Evolutionary conservation across 2,797 vertebrate species (phyloP).

Genomic region (Microcaecilia unicolor): DNA sequence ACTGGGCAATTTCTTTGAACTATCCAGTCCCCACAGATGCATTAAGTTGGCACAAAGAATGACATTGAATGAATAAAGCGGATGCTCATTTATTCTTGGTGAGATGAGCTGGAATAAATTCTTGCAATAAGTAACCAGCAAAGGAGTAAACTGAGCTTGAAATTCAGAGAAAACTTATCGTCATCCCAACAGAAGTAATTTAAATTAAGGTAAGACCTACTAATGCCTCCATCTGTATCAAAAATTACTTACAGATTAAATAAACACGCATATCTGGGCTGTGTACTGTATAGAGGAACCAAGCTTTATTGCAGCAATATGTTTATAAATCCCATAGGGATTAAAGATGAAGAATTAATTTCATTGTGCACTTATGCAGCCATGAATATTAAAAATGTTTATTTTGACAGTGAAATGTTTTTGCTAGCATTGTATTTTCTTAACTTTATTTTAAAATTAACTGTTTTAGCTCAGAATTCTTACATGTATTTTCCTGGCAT

Average conservation of each 20-base stretch:
- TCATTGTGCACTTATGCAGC: slow-evolving; percentile 36
- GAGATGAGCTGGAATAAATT: too few relatives aligned
- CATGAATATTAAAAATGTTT: slow-evolving; percentile 36
- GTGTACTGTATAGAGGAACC: slow-evolving; percentile 57
- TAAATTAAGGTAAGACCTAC: slow-evolving; percentile 54
- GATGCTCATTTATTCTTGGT: slow-evolving; percentile 19
- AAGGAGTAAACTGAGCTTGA: slow-evolving; percentile 41
- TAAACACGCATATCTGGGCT: slow-evolving; percentile 68
- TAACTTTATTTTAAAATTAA: slow-evolving; percentile 36
- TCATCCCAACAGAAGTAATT: slow-evolving; percentile 47
- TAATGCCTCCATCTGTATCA: slow-evolving; percentile 61
- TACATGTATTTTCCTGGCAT: slow-evolving; percentile 28
- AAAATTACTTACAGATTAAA: slow-evolving; percentile 60
- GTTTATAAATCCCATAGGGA: slow-evolving; percentile 58
- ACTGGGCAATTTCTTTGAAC: too few relatives aligned
- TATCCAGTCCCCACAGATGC: slow-evolving; percentile 8
- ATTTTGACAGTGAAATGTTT: too few relatives aligned
- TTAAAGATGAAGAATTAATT: slow-evolving; percentile 43
- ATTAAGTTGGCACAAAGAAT: slow-evolving; percentile 28
- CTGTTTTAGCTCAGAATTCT: slow-evolving; percentile 29
- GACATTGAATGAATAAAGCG: slow-evolving; percentile 10
- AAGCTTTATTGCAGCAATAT: slow-evolving; percentile 61
- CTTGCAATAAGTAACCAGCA: slow-evolving; percentile 36
- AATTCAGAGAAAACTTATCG: slow-evolving; percentile 35
- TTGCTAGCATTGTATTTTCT: slow-evolving; percentile 22